Base-by-base conservation (phyloP, 1,140 invertebrate genomes). In the Lordiphosa collinella region DNA sequence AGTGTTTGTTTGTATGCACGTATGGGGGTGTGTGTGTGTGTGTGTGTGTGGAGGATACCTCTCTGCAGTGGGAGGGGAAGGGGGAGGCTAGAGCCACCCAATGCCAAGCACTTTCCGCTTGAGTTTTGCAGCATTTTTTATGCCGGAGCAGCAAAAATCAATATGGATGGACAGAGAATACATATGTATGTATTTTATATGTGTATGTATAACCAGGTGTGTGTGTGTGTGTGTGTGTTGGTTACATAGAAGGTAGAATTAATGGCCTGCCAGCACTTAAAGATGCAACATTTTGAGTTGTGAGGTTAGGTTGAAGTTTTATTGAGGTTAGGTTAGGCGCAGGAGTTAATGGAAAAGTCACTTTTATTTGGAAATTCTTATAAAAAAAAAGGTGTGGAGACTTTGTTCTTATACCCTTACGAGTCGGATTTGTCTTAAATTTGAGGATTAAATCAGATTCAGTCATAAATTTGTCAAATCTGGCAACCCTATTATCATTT, bases 161-260 rank as follows among this genome's bases (percentile, higher is more conserved):
- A 80, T 82, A 80, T 43, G 67, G 75, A 80, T 80, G 75, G 58
- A 80, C 55, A 64, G 53, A 51, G 63, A 60, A 48, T 68, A 56
- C 25, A 54, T 40, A 62, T 34, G 55, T 34, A 52, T 36, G 3
- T 16, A 38, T 14, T 48, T 25, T 51, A 32, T 51, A 46, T 34
- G 8, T 29, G 25, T 7, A 48, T 16, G 29, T 12, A n/a, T n/a
- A n/a, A n/a, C n/a, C n/a, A 14, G 14, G 35, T n/a, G 29, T 9
- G 18, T 38, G 32, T 44, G 13, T 46, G 9, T 31, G 10, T 51
- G 8, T 53, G 16, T 46, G 35, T 56, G 41, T 11, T 36, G 44
- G n/a, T 5, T 57, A 37, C 55, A 31, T 29, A 16, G 12, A 16
- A 22, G 16, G 29, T 12, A 8, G 34, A 55, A 31, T 18, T 44